These are phyloP conservation scores for Hirudinaria manillensis DNA, from an alignment of 2,888 invertebrate genomes.

Conservation along the genomic window DNA sequence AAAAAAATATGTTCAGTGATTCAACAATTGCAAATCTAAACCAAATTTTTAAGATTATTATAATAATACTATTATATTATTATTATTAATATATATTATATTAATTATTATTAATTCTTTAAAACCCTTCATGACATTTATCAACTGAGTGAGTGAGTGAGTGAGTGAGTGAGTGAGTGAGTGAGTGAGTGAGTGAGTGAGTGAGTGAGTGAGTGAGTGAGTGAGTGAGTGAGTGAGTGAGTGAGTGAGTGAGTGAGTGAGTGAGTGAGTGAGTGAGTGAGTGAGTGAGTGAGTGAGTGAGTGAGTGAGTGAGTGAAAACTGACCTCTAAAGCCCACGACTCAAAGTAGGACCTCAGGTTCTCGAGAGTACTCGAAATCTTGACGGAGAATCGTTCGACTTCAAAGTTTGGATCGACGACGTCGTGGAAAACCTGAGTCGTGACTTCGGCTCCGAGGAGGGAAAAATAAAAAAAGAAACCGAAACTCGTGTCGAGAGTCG, in stretches of 20 bases:
- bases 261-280: not conserved
- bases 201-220: too few relatives aligned
- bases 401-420: conserved; percentile 53
- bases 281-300: not conserved
- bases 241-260: conserved; percentile 4
- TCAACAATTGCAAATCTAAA: too few relatives aligned
- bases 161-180: too few relatives aligned
- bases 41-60: too few relatives aligned
- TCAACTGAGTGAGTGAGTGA: too few relatives aligned
- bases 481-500: conserved; percentile 43
- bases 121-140: too few relatives aligned
- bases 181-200: too few relatives aligned
- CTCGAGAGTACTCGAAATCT: conserved; percentile 50
- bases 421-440: conserved; percentile 53
- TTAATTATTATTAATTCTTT: too few relatives aligned
- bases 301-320: too few relatives aligned
- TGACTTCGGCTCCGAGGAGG: conserved; percentile 55
- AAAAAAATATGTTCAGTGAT: not conserved
- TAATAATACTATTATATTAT: too few relatives aligned
- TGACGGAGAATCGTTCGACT: conserved; percentile 55
- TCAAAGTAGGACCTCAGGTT: conserved; percentile 50
- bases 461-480: conserved; percentile 56
- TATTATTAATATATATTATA: too few relatives aligned
- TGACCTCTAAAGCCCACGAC: conserved; percentile 52
- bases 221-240: not conserved